These are phyloP conservation scores for Cercopithecus mitis DNA, from an alignment of 2,797 vertebrate species.

Conservation along the genomic window DNA sequence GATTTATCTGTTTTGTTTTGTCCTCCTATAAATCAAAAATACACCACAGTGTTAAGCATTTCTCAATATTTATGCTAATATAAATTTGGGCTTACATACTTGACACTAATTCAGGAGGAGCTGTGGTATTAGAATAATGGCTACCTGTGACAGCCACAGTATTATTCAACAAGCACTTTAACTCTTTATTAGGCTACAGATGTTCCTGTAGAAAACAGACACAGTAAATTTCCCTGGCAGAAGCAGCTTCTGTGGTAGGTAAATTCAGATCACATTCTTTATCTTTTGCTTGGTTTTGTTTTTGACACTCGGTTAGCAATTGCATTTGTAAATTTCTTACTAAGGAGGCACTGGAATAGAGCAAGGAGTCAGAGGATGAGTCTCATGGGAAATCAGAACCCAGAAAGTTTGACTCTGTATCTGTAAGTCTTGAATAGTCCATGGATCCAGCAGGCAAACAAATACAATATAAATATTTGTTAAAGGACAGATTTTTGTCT, in stretches of 20 bases:
- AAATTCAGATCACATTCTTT: not conserved
- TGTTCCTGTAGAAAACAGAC: not conserved
- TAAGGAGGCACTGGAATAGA: not conserved
- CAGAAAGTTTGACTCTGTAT: not conserved
- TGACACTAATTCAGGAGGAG: constrained; percentile 53
- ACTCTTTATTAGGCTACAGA: not conserved
- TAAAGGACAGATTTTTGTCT: not conserved
- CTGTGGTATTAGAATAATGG: constrained; percentile 62
- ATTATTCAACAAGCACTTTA: not conserved
- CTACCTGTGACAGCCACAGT: constrained; percentile 10
- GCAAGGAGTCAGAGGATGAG: not conserved
- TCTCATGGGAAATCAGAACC: not conserved
- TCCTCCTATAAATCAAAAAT: constrained; percentile 72
- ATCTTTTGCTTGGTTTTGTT: constrained; percentile 2
- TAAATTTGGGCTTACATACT: constrained; percentile 56
- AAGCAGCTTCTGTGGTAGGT: not conserved
- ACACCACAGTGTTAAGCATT: constrained; percentile 41
- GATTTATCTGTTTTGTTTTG: constrained; percentile 73
- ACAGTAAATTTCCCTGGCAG: not conserved
- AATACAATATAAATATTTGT: not conserved
- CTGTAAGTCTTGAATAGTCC: not conserved
- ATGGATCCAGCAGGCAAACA: not conserved
- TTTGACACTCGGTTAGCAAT: not conserved
- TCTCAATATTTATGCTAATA: constrained; percentile 71
- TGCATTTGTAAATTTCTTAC: not conserved